phyloP scores from a whole-genome alignment of 2,113 vertebrate species.

The Upupa epops region DNA sequence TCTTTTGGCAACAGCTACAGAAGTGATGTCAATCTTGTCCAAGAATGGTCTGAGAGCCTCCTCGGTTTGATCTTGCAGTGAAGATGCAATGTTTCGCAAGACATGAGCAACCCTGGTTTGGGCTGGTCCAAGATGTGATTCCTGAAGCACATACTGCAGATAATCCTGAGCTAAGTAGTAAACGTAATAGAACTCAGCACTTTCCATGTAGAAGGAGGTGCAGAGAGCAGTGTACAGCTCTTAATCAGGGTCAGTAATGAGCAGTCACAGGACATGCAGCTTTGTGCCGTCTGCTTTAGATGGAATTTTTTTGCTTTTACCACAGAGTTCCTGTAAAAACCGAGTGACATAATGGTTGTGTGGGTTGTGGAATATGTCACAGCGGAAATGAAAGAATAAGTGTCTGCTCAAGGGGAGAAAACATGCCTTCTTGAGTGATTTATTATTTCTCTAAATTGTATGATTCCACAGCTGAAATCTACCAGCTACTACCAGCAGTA shows the following conservation, averaged over 20 bases:
- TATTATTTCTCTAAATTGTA: neutral
- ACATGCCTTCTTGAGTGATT: constrained; percentile 26
- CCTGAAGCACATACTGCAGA: constrained; percentile 53
- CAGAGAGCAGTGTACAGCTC: neutral
- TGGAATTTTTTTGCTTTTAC: constrained; percentile 68
- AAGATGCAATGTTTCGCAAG: constrained; percentile 57
- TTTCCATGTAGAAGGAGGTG: constrained; percentile 31
- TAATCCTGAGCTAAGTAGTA: constrained; percentile 72
- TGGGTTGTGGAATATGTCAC: constrained; percentile 53
- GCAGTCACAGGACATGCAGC: neutral
- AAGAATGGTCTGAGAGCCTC: constrained; percentile 37
- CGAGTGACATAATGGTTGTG: neutral
- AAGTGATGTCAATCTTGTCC: constrained; percentile 58
- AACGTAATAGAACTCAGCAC: constrained; percentile 55
- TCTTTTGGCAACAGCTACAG: constrained; percentile 50
- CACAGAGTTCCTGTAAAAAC: neutral
- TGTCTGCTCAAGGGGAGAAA: neutral
- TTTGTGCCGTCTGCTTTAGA: neutral
- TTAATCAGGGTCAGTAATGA: neutral
- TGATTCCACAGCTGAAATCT: neutral
- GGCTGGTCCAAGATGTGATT: neutral
- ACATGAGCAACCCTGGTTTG: constrained; percentile 57
- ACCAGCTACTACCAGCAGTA: neutral
- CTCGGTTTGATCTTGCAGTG: constrained; percentile 64
- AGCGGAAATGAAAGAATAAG: constrained; percentile 48